Percentiles rank a stretch among this genome's conserved stretches.
Conservation (phyloP, 2,797 vertebrate species). For the Cottoperca gobio region DNA sequence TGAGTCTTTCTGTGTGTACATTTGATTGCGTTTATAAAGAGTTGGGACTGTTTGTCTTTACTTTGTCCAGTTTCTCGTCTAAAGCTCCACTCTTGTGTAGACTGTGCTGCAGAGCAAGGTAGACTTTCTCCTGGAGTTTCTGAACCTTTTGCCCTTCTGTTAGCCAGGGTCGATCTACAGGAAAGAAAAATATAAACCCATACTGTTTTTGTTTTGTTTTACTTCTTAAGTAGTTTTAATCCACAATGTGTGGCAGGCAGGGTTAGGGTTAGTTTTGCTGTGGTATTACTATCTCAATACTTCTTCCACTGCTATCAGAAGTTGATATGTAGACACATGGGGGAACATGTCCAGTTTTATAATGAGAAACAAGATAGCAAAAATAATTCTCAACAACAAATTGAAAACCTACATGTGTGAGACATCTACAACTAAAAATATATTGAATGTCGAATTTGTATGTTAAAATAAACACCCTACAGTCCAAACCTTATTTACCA, state of each 20-base stretch:
- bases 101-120: slow-evolving; percentile 91
- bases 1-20: neutral
- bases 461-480: neutral
- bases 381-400: slow-evolving; percentile 2
- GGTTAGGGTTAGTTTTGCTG: too few relatives aligned
- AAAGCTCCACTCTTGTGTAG: slow-evolving; percentile 87
- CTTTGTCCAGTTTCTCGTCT: slow-evolving; percentile 92
- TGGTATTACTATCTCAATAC: too few relatives aligned
- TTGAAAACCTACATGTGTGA: neutral
- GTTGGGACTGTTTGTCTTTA: slow-evolving; percentile 47
- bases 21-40: neutral
- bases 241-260: neutral
- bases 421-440: neutral
- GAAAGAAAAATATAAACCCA: neutral
- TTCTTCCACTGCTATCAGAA: too few relatives aligned
- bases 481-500: neutral
- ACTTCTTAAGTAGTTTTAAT: neutral
- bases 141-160: slow-evolving; percentile 90
- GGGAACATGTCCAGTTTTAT: neutral
- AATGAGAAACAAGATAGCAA: neutral
- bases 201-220: neutral
- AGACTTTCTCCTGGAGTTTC: slow-evolving; percentile 92
- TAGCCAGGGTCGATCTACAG: slow-evolving; percentile 90
- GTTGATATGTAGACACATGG: neutral
- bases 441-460: neutral